Evolutionary conservation across 2,888 invertebrate species (phyloP), one percentile per base, ranked within the genome.

Genomic region (Hirtodrosophila confusa): DNA sequence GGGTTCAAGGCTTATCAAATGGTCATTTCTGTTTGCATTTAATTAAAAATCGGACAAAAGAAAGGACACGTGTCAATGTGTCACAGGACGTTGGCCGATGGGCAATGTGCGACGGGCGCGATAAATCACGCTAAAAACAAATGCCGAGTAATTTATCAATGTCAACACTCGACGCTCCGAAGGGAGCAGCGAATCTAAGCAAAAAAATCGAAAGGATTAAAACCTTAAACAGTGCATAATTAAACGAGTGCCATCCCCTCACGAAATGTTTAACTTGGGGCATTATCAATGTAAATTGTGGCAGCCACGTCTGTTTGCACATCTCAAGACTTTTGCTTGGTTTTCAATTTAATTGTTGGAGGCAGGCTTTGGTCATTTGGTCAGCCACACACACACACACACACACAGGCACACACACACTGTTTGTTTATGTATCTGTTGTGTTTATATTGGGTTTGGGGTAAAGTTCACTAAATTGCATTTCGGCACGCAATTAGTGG

Each of bases 1-100:
- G 17, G 17, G 1, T 17, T 41, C 24, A 43, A 8, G 58, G 74
- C 82, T 87, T 86, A 78, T 85, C 87, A 80, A 89, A 85, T 88
- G 89, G 90, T 90, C 90, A 90, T 87, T 90, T 90, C 77, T 90
- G 88, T 90, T 90, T 90, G 89, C 89, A 90, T 90, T 90, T 90
- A 90, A 90, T 90, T 90, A 90, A 90, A 90, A 90, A 89, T 74
- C 77, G 73, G 71, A 84, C 80, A 80, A 78, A 85, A 85, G 72
- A 51, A 70, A 51, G 85, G 89, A 80, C 89, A 89, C 89, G 89
- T 89, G 89, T 90, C 90, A 88, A 83, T 88, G 89, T 84, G 86
- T 86, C 82, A 75, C 57, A 50, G 68, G 29, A 3, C 53, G 45
- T 11, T 45, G 24, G 70, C 65, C 75, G 78, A 37, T 33, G 47